Percentiles rank a stretch among this genome's conserved stretches.
Evolutionary conservation across 2,113 vertebrate species (phyloP).

Genomic region (Silurus meridionalis): DNA sequence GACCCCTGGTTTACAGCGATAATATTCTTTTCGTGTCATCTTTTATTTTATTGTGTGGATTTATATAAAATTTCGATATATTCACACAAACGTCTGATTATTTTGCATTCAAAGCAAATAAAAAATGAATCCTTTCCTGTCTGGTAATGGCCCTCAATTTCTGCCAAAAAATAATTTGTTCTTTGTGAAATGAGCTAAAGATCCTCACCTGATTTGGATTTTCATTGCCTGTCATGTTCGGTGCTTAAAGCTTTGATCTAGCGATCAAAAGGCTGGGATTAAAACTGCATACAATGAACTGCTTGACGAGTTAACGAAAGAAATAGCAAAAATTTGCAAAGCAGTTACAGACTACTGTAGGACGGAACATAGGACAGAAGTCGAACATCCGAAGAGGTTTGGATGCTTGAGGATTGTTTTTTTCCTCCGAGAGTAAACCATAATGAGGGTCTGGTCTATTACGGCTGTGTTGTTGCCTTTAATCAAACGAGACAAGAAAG

Average conservation of each 20-base stretch:
- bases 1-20: no score
- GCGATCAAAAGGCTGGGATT: not conserved
- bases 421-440: not conserved
- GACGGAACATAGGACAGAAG: not conserved
- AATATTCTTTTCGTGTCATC: no score
- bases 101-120: not conserved
- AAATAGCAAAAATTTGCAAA: not conserved
- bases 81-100: no score
- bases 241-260: not conserved
- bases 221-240: not conserved
- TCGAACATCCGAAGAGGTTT: not conserved
- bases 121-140: not conserved
- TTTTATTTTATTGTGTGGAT: no score
- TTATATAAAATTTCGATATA: no score
- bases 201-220: not conserved
- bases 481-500: constrained; percentile 39
- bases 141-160: not conserved
- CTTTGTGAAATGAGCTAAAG: not conserved
- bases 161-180: not conserved
- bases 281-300: not conserved
- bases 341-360: not conserved
- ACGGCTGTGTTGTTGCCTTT: not conserved
- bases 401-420: not conserved
- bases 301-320: not conserved
- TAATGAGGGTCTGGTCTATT: constrained; percentile 2